Evolutionary conservation across 2,888 invertebrate genomes (phyloP).

Genomic region (Cheilosia vernalis): DNA sequence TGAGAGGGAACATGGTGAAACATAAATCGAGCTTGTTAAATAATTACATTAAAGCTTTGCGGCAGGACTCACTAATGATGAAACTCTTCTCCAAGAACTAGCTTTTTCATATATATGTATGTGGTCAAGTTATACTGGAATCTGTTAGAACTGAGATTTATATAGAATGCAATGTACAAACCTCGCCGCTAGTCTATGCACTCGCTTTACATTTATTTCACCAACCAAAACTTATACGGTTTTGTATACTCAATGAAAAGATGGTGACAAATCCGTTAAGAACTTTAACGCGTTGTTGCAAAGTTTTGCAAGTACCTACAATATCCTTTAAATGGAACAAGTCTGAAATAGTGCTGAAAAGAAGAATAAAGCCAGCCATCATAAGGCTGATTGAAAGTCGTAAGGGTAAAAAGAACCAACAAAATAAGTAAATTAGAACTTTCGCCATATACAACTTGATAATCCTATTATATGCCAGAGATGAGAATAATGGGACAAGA

Average conservation of each 20-base stretch:
- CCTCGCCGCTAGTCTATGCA: no score
- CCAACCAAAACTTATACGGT: neutral
- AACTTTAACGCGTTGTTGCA: neutral
- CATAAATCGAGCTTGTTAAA: no score
- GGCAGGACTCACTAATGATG: no score
- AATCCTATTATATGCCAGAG: slow-evolving; percentile 26
- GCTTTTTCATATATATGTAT: no score
- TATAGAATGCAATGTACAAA: no score
- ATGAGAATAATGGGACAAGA: slow-evolving; percentile 4
- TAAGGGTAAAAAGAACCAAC: neutral
- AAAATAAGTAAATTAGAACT: slow-evolving; percentile 2
- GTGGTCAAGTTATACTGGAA: no score
- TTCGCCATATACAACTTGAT: slow-evolving; percentile 20
- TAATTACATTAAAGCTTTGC: no score
- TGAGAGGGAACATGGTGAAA: no score
- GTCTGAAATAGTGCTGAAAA: neutral
- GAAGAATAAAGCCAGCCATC: neutral
- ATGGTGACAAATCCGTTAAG: neutral
- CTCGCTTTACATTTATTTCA: neutral
- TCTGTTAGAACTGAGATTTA: no score
- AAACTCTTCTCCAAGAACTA: no score
- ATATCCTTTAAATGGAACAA: slow-evolving; percentile 4
- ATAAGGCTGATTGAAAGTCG: slow-evolving; percentile 10
- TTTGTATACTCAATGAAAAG: neutral
- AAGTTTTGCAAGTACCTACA: neutral